Evolutionary conservation across 2,888 invertebrate species (phyloP).

Genomic region (Allolobophora icterica): DNA sequence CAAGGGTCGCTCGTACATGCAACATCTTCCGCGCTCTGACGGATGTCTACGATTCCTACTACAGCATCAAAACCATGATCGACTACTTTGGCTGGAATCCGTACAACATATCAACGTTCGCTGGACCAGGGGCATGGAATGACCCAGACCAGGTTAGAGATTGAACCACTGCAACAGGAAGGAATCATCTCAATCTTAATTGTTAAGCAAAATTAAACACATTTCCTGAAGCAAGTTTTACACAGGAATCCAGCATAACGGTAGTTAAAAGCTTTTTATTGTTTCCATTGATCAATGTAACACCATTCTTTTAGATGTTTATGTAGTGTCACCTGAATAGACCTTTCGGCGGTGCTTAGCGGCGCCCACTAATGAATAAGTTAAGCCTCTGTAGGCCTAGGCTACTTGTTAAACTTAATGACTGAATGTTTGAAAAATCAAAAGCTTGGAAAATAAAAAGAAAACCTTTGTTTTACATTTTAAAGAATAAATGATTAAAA

Average conservation of each 20-base stretch:
- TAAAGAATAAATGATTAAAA: neutral
- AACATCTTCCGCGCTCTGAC: slow-evolving; percentile 92
- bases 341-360: neutral
- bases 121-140: slow-evolving; percentile 49
- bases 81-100: slow-evolving; percentile 94
- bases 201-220: neutral
- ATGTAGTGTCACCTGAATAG: neutral
- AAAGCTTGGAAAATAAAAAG: neutral
- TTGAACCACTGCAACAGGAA: neutral
- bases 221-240: neutral
- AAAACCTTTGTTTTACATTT: neutral
- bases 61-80: slow-evolving; percentile 86
- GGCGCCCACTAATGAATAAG: neutral
- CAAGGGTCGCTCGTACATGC: slow-evolving; percentile 83
- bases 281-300: neutral
- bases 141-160: slow-evolving; percentile 47
- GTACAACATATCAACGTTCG: slow-evolving; percentile 84
- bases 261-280: neutral
- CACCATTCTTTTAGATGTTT: neutral
- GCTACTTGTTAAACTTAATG: neutral
- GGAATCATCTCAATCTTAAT: neutral
- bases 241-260: neutral
- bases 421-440: neutral
- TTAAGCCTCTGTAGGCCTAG: too few species aligned
- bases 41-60: slow-evolving; percentile 93